A percentile compares a stretch with the other conserved stretches of the same genome.
Conservation (phyloP, 2,797 vertebrate genomes). For the Chiroxiphia lanceolata region DNA sequence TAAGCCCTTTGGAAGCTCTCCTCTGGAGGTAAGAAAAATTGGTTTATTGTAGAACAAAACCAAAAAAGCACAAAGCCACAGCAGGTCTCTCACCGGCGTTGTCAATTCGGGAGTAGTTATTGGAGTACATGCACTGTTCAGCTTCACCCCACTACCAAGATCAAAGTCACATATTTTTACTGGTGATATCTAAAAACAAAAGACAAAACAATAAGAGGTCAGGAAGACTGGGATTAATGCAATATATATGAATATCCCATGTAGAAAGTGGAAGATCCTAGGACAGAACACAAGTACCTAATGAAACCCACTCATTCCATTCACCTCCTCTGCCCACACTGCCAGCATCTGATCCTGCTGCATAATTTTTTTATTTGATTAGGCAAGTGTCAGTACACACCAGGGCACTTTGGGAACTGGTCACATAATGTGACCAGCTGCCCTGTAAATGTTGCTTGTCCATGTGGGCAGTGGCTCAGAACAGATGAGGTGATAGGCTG, state of each 20-base stretch:
- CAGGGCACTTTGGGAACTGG: not conserved
- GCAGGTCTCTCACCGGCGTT: conserved; percentile 82
- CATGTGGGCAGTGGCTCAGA: not conserved
- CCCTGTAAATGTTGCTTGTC: not conserved
- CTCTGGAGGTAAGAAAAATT: not conserved
- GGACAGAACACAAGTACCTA: not conserved
- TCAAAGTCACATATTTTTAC: conserved; percentile 99
- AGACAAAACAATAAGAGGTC: not conserved
- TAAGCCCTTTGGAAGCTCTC: not conserved
- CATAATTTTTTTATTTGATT: not conserved
- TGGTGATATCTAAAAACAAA: conserved; percentile 84
- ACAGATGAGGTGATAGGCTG: not conserved
- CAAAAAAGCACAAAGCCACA: not conserved
- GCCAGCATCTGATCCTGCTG: not conserved
- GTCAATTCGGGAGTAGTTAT: conserved; percentile 97
- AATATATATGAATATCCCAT: not conserved
- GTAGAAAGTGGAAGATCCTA: not conserved
- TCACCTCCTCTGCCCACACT: not conserved
- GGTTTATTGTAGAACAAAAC: not conserved
- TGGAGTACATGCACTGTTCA: conserved; percentile 92
- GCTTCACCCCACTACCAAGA: conserved; percentile 93
- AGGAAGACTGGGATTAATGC: not conserved
- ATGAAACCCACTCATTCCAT: not conserved
- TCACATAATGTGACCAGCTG: fast-evolving
- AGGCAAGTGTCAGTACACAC: not conserved